Conservation (phyloP, 1,140 invertebrate species). For the Cyclina sinensis region DNA sequence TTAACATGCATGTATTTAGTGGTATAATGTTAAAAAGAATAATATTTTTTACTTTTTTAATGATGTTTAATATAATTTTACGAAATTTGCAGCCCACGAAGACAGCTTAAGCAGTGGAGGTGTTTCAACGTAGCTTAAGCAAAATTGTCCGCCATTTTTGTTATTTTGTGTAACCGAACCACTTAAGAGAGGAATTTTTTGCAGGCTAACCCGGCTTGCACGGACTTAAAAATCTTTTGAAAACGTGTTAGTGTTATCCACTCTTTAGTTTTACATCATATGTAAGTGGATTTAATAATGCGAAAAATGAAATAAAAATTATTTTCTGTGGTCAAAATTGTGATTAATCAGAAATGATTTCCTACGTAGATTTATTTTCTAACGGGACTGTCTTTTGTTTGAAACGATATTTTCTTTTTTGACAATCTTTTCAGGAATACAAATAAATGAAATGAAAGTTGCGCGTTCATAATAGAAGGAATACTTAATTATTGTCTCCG, state of each 20-base stretch:
- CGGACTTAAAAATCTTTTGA: neutral
- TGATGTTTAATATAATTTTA: conserved; percentile 10
- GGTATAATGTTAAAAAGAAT: neutral
- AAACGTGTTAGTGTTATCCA: neutral
- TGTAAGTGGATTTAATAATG: neutral
- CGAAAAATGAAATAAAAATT: conserved; percentile 32
- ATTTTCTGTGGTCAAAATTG: conserved; percentile 22
- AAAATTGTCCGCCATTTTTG: conserved; percentile 39
- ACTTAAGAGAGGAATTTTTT: conserved; percentile 28
- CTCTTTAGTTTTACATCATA: conserved; percentile 5
- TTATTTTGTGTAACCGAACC: conserved; percentile 15
- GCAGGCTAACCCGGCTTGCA: neutral
- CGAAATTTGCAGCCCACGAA: neutral
- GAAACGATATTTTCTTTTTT: no score
- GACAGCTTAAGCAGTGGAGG: neutral
- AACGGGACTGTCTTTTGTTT: neutral
- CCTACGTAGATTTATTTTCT: neutral
- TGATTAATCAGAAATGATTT: neutral
- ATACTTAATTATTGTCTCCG: no score
- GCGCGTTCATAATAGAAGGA: no score
- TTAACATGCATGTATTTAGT: conserved; percentile 11
- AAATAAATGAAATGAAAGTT: no score
- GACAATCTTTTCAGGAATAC: no score
- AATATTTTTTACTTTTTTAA: neutral
- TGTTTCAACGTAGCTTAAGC: neutral